Base-by-base conservation (phyloP, 2,113 vertebrate species). In the Numenius arquata region DNA sequence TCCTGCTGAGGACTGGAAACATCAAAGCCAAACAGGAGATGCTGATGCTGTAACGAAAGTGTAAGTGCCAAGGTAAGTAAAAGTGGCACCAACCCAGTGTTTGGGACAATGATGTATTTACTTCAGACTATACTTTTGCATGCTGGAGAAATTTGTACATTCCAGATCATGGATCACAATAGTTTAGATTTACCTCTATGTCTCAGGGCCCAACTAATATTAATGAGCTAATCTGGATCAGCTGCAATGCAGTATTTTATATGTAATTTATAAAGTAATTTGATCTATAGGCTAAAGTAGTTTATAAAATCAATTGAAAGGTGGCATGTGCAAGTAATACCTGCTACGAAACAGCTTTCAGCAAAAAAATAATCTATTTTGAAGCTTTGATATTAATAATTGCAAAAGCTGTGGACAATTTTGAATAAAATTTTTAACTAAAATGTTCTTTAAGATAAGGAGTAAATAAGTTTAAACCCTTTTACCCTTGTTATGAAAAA, bases 81-180 rank as follows among this genome's bases (percentile, higher is more conserved):
- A 12, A 90, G 55, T 0, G 0, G 12, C 32, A 59, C 32, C n/a
- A 87, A 43, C 10, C 7, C 21, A 29, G 6, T 56, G 15, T 11
- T 53, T 32, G n/a, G 32, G 38, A 25, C 32, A 85, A 53, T 15
- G 72, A 79, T 0, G 1, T 55, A 36, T 81, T 80, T 91, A 16
- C 22, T 83, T 89, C 41, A 61, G 50, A 73, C 12, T 71, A n/a
- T 22, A 6, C 10, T 43, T 71, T 52, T 63, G n/a, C 21, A 84
- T 17, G 4, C 11, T 30, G 41, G 41, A 79, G 53, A 68, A 79
- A 73, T 34, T 16, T 74, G 32, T 75, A 59, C 11, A 27, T 80
- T 65, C 48, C 29, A 18, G 34, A 38, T 32, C 11, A 41, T 11
- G 30, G 55, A 47, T 70, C 58, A 27, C 22, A 36, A 32, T 12